Evolutionary conservation across 2,888 invertebrate species (phyloP).

Genomic region (Galeruca laticollis): DNA sequence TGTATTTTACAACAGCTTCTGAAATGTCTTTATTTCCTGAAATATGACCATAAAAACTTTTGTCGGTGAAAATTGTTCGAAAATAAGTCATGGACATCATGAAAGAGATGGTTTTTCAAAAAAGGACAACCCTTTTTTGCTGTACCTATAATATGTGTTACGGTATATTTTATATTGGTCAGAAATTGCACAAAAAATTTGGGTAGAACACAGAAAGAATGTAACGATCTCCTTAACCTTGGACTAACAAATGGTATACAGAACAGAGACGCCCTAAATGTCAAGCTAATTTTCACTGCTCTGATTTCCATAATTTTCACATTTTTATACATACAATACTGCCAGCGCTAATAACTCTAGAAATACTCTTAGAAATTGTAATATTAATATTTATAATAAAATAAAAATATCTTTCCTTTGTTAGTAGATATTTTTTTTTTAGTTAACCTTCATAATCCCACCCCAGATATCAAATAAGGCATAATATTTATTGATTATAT

Average conservation of each 20-base stretch:
- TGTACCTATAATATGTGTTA: constrained; percentile 22
- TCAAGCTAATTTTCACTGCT: neutral
- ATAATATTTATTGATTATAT: too few species aligned
- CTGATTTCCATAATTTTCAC: too few species aligned
- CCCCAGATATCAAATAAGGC: too few species aligned
- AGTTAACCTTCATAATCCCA: too few species aligned
- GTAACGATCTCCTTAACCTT: constrained; percentile 2
- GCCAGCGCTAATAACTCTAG: too few species aligned
- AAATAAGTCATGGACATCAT: constrained; percentile 27
- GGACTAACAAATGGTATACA: neutral
- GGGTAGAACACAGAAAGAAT: constrained; percentile 40
- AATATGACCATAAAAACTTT: constrained; percentile 41
- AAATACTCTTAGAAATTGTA: too few species aligned
- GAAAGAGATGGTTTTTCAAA: constrained; percentile 15
- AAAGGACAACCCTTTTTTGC: neutral
- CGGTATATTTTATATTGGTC: constrained; percentile 42
- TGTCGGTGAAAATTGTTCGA: constrained; percentile 43
- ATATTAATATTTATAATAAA: too few species aligned
- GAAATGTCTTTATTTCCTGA: constrained; percentile 35
- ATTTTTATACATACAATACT: too few species aligned
- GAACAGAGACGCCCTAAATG: neutral
- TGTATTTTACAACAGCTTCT: constrained; percentile 45
- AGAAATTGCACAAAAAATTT: constrained; percentile 44
- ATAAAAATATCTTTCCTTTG: too few species aligned
- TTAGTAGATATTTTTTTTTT: too few species aligned